A percentile compares a stretch with the other conserved stretches of the same genome.
Evolutionary conservation across 1,140 invertebrate species (phyloP).

Genomic region (Sesamia nonagrioides): DNA sequence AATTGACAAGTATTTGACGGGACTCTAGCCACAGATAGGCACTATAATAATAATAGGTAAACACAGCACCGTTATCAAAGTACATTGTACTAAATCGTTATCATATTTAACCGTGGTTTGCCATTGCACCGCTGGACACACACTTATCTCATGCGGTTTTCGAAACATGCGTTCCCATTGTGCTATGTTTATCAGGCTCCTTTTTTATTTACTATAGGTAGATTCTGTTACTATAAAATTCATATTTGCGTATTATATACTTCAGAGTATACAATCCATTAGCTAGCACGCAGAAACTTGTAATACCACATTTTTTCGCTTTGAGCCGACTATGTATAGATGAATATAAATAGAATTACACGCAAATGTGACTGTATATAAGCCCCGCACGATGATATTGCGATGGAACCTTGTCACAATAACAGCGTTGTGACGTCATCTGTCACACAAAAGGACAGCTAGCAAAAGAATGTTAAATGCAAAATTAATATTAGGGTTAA

Average conservation of each 20-base stretch:
- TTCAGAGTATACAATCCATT: constrained; percentile 8
- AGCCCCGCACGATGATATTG: no score
- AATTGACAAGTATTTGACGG: constrained; percentile 25
- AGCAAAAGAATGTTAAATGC: no score
- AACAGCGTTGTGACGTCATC: no score
- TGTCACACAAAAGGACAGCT: no score
- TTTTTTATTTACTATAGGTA: constrained; percentile 51
- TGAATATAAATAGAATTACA: neutral
- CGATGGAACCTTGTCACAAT: no score
- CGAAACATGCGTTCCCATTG: constrained; percentile 52
- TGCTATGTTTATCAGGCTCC: constrained; percentile 63
- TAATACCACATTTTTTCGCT: constrained; percentile 34
- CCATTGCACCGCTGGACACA: constrained; percentile 48
- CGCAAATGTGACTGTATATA: neutral
- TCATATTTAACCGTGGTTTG: constrained; percentile 21
- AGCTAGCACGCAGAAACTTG: constrained; percentile 31
- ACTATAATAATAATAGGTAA: constrained; percentile 8
- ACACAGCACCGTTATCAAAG: neutral
- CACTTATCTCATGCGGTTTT: constrained; percentile 59
- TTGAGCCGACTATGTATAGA: neutral
- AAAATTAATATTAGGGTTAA: no score
- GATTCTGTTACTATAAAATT: constrained; percentile 49
- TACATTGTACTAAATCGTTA: constrained; percentile 27
- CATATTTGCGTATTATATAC: neutral
- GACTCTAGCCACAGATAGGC: constrained; percentile 19